phyloP scores from a whole-genome alignment of 2,888 invertebrate genomes.

The Hirtodrosophila confusa region DNA sequence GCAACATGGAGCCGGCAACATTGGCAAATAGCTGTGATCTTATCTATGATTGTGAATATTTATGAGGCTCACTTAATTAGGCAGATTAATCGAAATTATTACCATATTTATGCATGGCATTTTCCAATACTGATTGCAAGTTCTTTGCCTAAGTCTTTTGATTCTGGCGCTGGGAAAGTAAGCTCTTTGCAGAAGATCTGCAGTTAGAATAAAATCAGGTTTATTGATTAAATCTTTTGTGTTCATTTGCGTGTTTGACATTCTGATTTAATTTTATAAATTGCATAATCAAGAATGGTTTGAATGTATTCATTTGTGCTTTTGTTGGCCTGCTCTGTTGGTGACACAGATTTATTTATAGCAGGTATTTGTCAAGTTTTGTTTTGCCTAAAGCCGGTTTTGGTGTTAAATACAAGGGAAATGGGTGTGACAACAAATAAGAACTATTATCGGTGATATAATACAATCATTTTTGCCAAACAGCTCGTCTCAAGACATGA shows the following conservation, averaged over 20 bases:
- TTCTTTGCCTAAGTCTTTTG: slow-evolving; percentile 53
- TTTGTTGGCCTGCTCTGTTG: slow-evolving; percentile 32
- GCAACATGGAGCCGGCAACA: slow-evolving; percentile 43
- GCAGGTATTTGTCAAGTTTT: slow-evolving; percentile 49
- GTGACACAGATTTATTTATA: slow-evolving; percentile 76
- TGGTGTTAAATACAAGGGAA: slow-evolving; percentile 31
- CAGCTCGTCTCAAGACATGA: neutral
- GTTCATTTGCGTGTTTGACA: slow-evolving; percentile 67
- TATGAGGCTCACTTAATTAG: slow-evolving; percentile 71
- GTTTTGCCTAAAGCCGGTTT: slow-evolving; percentile 52
- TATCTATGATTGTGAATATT: slow-evolving; percentile 73
- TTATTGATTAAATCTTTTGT: slow-evolving; percentile 38
- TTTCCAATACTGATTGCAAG: slow-evolving; percentile 45
- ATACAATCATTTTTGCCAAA: slow-evolving; percentile 9
- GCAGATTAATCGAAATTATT: slow-evolving; percentile 56
- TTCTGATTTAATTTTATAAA: slow-evolving; percentile 69
- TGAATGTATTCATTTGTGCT: slow-evolving; percentile 48
- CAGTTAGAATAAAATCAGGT: slow-evolving; percentile 42
- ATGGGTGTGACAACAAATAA: slow-evolving; percentile 51
- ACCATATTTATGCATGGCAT: slow-evolving; percentile 58
- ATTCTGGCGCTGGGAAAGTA: slow-evolving; percentile 53
- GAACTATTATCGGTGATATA: slow-evolving; percentile 27
- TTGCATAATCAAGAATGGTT: slow-evolving; percentile 69
- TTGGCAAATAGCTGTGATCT: slow-evolving; percentile 42
- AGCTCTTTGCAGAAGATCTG: slow-evolving; percentile 8